Conservation (phyloP, 92 coral and sea anemone species). For the Anthopleura xanthogrammica region DNA sequence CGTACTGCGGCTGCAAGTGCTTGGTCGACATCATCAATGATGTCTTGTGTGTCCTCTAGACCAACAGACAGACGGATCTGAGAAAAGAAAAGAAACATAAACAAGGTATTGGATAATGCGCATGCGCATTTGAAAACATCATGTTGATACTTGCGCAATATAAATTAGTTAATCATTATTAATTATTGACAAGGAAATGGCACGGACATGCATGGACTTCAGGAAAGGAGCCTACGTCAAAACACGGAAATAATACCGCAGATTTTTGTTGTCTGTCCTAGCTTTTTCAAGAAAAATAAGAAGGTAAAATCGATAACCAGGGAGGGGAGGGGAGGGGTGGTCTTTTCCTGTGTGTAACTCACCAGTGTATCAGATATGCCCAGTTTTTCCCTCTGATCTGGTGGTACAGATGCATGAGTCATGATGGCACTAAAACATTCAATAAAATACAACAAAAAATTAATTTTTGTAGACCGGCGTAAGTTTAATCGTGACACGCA, state of each 20-base stretch:
- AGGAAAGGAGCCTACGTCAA: background rate
- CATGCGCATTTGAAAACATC: too few relatives aligned
- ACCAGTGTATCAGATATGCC: constrained; percentile 96
- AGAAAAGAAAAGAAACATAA: background rate
- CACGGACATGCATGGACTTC: background rate
- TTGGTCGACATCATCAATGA: constrained; percentile 83
- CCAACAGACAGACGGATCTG: constrained; percentile 97
- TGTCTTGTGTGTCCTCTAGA: constrained; percentile 79
- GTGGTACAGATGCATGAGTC: constrained; percentile 97
- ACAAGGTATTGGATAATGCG: background rate
- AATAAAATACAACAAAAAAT: background rate
- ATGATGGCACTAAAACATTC: constrained; percentile 65
- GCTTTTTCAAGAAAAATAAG: background rate
- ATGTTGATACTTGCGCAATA: too few relatives aligned
- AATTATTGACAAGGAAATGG: too few relatives aligned
- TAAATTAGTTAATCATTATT: too few relatives aligned
- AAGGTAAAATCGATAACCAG: too few relatives aligned
- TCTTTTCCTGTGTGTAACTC: constrained; percentile 11
- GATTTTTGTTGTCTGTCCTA: background rate
- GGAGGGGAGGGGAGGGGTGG: too few relatives aligned
- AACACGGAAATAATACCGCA: background rate
- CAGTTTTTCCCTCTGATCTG: constrained; percentile 72
- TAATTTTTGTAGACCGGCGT: too few relatives aligned
- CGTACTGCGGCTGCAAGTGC: constrained; percentile 85
- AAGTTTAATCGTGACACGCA: too few relatives aligned